A percentile compares a stretch with the other conserved stretches of the same genome.
Evolutionary conservation across 2,113 vertebrate species (phyloP).

Genomic region (Cheilinus undulatus): DNA sequence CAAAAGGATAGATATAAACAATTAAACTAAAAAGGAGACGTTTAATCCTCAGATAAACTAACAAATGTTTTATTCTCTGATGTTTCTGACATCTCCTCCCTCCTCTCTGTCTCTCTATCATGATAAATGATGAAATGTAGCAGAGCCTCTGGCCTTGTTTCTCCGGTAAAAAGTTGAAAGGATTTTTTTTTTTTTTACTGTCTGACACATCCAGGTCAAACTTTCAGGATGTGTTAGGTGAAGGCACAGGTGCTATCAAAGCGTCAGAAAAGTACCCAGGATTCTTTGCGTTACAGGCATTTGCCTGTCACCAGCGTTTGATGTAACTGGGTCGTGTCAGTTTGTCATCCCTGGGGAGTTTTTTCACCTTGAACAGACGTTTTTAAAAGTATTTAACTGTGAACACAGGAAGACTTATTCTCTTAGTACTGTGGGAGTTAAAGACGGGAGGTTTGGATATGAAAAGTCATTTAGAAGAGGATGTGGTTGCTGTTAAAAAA

Average conservation of each 20-base stretch:
- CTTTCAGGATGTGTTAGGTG: constrained; percentile 24
- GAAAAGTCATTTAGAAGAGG: no score
- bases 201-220: constrained; percentile 58
- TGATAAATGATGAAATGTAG: neutral
- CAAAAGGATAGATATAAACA: neutral
- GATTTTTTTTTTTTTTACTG: neutral
- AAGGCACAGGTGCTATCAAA: constrained; percentile 34
- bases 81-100: neutral
- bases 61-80: neutral
- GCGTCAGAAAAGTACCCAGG: constrained; percentile 25
- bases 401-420: neutral
- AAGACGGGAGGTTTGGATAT: neutral
- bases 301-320: neutral
- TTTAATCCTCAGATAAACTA: neutral
- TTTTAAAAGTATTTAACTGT: neutral
- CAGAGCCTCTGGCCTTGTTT: constrained; percentile 33
- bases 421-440: neutral
- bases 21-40: no score
- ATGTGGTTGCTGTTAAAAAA: no score
- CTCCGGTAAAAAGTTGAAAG: constrained; percentile 15
- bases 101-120: neutral
- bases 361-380: neutral
- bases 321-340: constrained; percentile 10
- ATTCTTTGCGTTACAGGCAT: neutral
- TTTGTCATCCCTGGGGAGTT: neutral